Evolutionary conservation across 1,140 invertebrate species (phyloP), one percentile per base, ranked within the genome.

Genomic region (Caenorhabditis remanei): DNA sequence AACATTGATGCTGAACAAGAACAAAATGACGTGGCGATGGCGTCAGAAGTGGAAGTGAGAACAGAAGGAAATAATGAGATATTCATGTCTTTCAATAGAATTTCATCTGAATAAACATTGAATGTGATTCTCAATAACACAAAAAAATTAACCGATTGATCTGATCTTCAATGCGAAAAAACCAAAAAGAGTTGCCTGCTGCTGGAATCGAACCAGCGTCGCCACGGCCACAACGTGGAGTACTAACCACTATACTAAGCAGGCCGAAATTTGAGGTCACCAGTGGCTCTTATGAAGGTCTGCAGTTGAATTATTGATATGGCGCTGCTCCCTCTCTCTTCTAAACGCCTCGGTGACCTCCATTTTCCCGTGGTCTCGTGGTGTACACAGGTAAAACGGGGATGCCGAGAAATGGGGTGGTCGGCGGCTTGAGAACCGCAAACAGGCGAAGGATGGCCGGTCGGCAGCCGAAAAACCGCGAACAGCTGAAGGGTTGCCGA

Each of bases 141-240:
- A 8, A 32, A 32, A 16, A 53, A 53, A 53, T 53, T 4, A 53
- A 53, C 50, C 50, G 13, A 53, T 14, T 53, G 16, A 53, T 53
- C 2, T 53, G 50, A 2, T 53, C 11, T 53, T 53, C 16, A 53
- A 11, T 53, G 11, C 50, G 1, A 53, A 53, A 53, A 53, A 53
- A 14, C 50, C 4, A 85, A 71, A 71, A 71, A 19, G 16, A 71
- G n/a, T 19, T 71, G 65, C 65, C 65, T 71, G 41, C 65, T 71
- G 65, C 65, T 71, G 89, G 89, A 90, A 90, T 90, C 89, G 89
- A 90, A 90, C 89, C 89, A 79, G 88, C 85, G 89, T 90, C 89
- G 89, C 89, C 89, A 90, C 89, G 89, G 89, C 89, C 89, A 90
- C 89, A 90, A 90, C 89, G 89, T 90, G 89, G 89, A 90, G 89